Evolutionary conservation across 2,888 invertebrate genomes (phyloP).

Genomic region (Chelonus formosanus): DNA sequence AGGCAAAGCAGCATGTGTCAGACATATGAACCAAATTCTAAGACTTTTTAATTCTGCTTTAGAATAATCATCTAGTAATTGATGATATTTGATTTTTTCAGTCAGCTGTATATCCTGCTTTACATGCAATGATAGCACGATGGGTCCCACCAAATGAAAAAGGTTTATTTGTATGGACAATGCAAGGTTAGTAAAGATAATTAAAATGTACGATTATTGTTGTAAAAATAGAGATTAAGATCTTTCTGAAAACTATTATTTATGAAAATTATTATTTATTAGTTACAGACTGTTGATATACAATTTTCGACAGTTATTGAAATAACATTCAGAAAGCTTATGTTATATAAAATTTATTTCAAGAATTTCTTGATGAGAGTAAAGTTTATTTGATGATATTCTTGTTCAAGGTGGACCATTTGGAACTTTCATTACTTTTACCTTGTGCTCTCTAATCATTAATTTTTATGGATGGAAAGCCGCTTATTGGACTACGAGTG

Average conservation of each 20-base stretch:
- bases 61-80: slow-evolving; percentile 17
- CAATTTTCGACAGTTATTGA: no score
- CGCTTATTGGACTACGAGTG: slow-evolving; percentile 74
- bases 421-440: slow-evolving; percentile 77
- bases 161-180: slow-evolving; percentile 78
- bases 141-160: slow-evolving; percentile 82
- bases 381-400: background rate
- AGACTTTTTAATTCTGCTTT: no score
- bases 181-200: slow-evolving; percentile 60
- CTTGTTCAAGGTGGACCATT: slow-evolving; percentile 73
- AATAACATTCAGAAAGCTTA: no score
- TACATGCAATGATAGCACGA: slow-evolving; percentile 75
- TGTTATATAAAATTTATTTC: background rate
- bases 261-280: no score
- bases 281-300: no score
- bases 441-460: slow-evolving; percentile 73
- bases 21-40: no score
- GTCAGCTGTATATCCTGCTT: slow-evolving; percentile 75
- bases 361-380: background rate
- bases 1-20: no score
- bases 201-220: no score
- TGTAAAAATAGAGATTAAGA: no score
- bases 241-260: no score
- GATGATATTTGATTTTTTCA: slow-evolving; percentile 39
- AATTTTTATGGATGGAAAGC: slow-evolving; percentile 74